A percentile compares a stretch with the other conserved stretches of the same genome.
These are phyloP conservation scores for Leptinotarsa juncta DNA, from an alignment of 2,888 invertebrate species.

Conservation along the genomic window DNA sequence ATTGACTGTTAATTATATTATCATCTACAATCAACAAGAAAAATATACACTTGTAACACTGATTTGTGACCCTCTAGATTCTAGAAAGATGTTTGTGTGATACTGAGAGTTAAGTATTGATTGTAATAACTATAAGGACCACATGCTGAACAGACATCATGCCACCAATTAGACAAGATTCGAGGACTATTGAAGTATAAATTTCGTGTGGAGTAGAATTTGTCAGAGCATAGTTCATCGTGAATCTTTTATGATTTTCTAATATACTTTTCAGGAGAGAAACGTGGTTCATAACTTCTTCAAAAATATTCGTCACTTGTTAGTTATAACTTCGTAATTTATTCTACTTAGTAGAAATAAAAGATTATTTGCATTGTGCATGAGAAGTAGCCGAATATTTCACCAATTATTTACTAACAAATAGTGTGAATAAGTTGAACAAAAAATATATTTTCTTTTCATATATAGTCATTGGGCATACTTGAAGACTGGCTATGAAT, in stretches of 20 bases:
- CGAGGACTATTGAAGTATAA: neutral
- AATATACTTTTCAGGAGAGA: neutral
- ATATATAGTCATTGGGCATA: no score
- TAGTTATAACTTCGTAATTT: neutral
- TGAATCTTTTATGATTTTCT: neutral
- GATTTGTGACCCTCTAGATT: neutral
- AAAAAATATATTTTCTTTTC: no score
- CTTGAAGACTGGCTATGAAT: no score
- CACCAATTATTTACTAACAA: no score
- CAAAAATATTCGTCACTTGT: neutral
- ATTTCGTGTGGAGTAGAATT: no score
- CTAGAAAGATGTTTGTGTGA: neutral
- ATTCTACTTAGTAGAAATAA: neutral
- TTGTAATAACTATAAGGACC: neutral
- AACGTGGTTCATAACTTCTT: neutral
- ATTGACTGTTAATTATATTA: no score
- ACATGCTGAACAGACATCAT: conserved; percentile 2
- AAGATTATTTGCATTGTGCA: no score
- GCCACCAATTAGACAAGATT: conserved; percentile 11
- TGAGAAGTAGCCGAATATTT: no score
- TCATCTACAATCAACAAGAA: no score
- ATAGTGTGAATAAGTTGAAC: no score
- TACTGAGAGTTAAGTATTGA: neutral
- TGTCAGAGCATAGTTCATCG: neutral
- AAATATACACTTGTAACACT: no score